phyloP scores from a whole-genome alignment of 2,113 vertebrate genomes.

The Mugil cephalus region DNA sequence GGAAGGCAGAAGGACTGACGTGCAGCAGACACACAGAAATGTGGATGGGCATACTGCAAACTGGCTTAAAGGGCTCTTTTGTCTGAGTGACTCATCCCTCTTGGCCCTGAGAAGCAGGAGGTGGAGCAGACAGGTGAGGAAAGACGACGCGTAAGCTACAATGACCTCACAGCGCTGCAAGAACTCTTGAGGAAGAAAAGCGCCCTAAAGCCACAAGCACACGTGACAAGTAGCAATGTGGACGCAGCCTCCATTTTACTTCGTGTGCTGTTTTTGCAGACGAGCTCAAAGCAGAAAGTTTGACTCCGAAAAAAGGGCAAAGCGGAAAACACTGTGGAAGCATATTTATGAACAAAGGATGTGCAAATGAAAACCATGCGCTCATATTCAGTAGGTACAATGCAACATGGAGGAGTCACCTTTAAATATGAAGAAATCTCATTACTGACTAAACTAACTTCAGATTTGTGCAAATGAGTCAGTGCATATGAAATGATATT shows the following conservation, averaged over 20 bases:
- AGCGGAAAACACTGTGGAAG: neutral
- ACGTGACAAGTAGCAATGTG: neutral
- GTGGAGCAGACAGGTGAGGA: conserved; percentile 35
- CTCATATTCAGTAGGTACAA: neutral
- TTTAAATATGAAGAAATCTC: too few relatives aligned
- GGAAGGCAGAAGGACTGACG: conserved; percentile 18
- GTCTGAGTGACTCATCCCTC: conserved; percentile 52
- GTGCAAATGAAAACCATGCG: neutral
- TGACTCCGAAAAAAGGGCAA: too few relatives aligned
- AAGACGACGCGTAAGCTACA: conserved; percentile 16
- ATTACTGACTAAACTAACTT: too few relatives aligned
- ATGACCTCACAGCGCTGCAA: conserved; percentile 12
- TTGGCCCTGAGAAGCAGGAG: conserved; percentile 35
- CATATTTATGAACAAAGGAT: conserved; percentile 1
- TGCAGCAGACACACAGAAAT: neutral
- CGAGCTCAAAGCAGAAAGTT: neutral
- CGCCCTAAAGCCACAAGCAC: conserved; percentile 2
- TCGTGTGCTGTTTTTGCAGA: neutral
- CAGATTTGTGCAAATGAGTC: neutral
- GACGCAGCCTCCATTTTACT: conserved; percentile 20
- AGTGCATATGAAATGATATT: neutral
- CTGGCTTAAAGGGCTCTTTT: conserved; percentile 31
- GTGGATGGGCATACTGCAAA: conserved; percentile 21
- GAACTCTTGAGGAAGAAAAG: conserved; percentile 14
- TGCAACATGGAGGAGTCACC: neutral